A percentile compares a stretch with the other conserved stretches of the same genome.
Conservation (phyloP, 1,140 invertebrate genomes). For the Antheraea mylitta region DNA sequence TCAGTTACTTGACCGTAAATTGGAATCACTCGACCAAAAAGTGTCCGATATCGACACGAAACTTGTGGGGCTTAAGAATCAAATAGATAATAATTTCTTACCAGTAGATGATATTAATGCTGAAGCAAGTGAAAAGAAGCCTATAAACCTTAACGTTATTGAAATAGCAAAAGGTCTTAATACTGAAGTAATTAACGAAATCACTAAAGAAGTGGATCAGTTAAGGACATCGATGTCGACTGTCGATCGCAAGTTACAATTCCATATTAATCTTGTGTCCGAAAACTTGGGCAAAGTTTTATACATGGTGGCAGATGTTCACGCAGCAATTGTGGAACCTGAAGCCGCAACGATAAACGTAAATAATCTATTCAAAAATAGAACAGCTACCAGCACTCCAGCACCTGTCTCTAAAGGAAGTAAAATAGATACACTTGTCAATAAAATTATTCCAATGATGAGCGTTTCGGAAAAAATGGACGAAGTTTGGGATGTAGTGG, state of each 20-base stretch:
- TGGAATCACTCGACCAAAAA: constrained; percentile 87
- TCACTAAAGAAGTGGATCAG: constrained; percentile 87
- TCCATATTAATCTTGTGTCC: constrained; percentile 90
- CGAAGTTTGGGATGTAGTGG: constrained; percentile 92
- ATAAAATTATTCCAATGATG: constrained; percentile 89
- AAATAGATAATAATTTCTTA: constrained; percentile 89
- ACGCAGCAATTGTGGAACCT: constrained; percentile 87
- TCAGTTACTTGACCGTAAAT: constrained; percentile 79
- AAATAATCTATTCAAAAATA: constrained; percentile 72
- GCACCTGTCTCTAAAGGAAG: constrained; percentile 81
- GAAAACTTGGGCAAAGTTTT: constrained; percentile 89
- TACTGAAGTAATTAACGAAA: constrained; percentile 86
- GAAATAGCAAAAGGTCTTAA: constrained; percentile 89
- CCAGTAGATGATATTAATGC: constrained; percentile 89
- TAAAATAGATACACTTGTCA: constrained; percentile 88
- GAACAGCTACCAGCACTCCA: constrained; percentile 76
- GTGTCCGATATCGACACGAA: constrained; percentile 90
- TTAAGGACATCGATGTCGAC: constrained; percentile 86
- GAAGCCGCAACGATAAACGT: constrained; percentile 73
- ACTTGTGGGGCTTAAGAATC: constrained; percentile 87
- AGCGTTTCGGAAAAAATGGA: constrained; percentile 94
- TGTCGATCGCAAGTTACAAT: constrained; percentile 90
- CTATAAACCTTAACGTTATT: constrained; percentile 87
- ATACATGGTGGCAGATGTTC: constrained; percentile 88
- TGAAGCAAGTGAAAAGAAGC: constrained; percentile 91